A percentile compares a stretch with the other conserved stretches of the same genome.
phyloP scores from a whole-genome alignment of 2,797 vertebrate genomes.

The Urosaurus nigricauda region DNA sequence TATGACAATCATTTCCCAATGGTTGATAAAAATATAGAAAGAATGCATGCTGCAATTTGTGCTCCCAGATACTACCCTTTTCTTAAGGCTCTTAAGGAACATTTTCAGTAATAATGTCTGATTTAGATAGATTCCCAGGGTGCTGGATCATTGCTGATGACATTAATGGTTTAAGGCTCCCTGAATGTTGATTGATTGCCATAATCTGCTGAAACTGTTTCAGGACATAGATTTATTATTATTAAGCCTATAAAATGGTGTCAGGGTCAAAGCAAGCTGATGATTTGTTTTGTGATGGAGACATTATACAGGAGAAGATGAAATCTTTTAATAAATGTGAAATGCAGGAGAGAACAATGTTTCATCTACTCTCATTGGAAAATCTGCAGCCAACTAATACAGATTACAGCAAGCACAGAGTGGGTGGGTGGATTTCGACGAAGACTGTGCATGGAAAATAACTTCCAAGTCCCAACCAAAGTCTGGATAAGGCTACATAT shows the following conservation, averaged over 20 bases:
- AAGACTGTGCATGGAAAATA: constrained; percentile 48
- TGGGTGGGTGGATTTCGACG: constrained; percentile 39
- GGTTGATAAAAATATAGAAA: constrained; percentile 50
- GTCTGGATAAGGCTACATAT: constrained; percentile 2
- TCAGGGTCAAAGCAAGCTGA: constrained; percentile 80
- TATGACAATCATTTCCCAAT: constrained; percentile 69
- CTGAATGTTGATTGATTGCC: constrained; percentile 85
- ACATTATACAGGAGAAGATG: constrained; percentile 70
- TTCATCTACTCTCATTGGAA: constrained; percentile 63
- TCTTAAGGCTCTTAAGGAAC: constrained; percentile 72
- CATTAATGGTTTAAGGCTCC: constrained; percentile 82
- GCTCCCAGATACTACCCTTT: constrained; percentile 65
- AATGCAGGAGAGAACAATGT: constrained; percentile 63
- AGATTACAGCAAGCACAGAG: constrained; percentile 32
- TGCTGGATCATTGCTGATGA: constrained; percentile 80
- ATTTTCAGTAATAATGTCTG: constrained; percentile 78
- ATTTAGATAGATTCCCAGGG: constrained; percentile 81
- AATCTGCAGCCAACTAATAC: constrained; percentile 51
- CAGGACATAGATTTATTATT: constrained; percentile 84
- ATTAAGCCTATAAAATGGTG: constrained; percentile 83
- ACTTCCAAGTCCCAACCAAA: constrained; percentile 47
- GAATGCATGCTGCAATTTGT: constrained; percentile 74
- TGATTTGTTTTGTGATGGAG: constrained; percentile 80
- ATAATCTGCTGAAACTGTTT: constrained; percentile 85
- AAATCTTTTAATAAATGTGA: constrained; percentile 77